phyloP scores from a whole-genome alignment of 2,888 invertebrate species.

The Thecophora atra region DNA sequence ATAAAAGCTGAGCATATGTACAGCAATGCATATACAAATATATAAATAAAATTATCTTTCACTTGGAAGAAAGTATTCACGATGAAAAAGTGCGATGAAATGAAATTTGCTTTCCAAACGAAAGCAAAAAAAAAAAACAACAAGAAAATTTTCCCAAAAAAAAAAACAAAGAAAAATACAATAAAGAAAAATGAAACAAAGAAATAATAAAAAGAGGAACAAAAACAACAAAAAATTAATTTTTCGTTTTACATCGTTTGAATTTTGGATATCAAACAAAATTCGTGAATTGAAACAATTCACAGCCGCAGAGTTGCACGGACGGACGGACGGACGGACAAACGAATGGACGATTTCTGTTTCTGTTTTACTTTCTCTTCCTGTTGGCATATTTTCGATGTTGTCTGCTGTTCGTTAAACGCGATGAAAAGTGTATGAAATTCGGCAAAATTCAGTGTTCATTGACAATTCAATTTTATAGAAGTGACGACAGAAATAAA shows the following conservation, averaged over 20 bases:
- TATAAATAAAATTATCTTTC: slow-evolving; percentile 33
- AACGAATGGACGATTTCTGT: slow-evolving; percentile 13
- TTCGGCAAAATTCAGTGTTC: neutral
- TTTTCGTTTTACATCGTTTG: slow-evolving; percentile 23
- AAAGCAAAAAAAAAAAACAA: slow-evolving; percentile 8
- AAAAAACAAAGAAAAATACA: slow-evolving; percentile 3
- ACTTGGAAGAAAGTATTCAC: slow-evolving; percentile 24
- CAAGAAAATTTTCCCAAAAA: neutral
- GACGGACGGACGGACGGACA: slow-evolving; percentile 3
- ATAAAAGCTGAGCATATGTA: slow-evolving; percentile 18
- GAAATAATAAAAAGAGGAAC: slow-evolving; percentile 9
- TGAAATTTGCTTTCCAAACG: slow-evolving; percentile 32
- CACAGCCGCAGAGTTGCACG: neutral
- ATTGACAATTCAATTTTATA: neutral
- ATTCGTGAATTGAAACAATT: neutral
- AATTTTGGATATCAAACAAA: slow-evolving; percentile 4
- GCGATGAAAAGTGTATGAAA: neutral
- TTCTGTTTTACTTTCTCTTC: slow-evolving; percentile 30
- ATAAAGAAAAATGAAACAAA: slow-evolving; percentile 2
- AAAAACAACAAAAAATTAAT: slow-evolving; percentile 1
- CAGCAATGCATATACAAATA: too few relatives aligned
- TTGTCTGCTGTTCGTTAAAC: slow-evolving; percentile 15
- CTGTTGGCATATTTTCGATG: slow-evolving; percentile 29
- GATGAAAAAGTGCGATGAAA: too few relatives aligned
- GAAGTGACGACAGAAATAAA: neutral